A percentile compares a stretch with the other conserved stretches of the same genome.
phyloP scores from a whole-genome alignment of 2,888 invertebrate genomes.

The Drosophila neotestacea region DNA sequence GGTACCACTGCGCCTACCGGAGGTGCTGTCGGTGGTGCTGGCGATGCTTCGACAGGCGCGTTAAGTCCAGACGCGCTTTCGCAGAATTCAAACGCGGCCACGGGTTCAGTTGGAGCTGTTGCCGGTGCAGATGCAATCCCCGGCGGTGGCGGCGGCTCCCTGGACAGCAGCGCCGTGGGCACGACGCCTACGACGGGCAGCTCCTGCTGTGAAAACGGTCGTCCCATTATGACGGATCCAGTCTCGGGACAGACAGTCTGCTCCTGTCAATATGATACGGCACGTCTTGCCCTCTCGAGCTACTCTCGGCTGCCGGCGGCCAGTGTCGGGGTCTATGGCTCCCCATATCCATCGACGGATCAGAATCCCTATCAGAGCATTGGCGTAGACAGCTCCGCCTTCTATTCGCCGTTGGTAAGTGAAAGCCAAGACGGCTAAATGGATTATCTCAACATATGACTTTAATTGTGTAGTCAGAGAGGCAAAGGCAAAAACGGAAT shows the following conservation, averaged over 20 bases:
- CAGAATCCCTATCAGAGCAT: conserved; percentile 97
- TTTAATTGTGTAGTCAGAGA: conserved; percentile 78
- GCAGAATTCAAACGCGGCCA: conserved; percentile 84
- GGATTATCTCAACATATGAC: conserved; percentile 84
- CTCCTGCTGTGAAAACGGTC: conserved; percentile 95
- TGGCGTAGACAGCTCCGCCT: conserved; percentile 96
- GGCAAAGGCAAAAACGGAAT: neutral
- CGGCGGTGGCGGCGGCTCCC: conserved; percentile 58
- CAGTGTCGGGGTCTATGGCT: conserved; percentile 92
- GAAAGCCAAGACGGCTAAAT: conserved; percentile 69
- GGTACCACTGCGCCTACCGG: conserved; percentile 79
- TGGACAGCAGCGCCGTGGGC: conserved; percentile 69
- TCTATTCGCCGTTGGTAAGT: conserved; percentile 98
- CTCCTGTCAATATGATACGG: conserved; percentile 97
- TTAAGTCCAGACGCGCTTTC: conserved; percentile 85
- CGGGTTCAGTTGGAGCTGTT: conserved; percentile 54
- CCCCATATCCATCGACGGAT: conserved; percentile 95
- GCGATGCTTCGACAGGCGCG: conserved; percentile 81
- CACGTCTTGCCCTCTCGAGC: conserved; percentile 92
- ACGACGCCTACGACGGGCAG: conserved; percentile 77
- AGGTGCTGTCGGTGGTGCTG: conserved; percentile 85
- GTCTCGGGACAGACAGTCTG: conserved; percentile 97
- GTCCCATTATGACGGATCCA: conserved; percentile 96
- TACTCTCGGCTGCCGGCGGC: conserved; percentile 93
- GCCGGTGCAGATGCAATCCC: conserved; percentile 48